Conservation (phyloP, 2,888 invertebrate species). For the Ethmia dodecea region DNA sequence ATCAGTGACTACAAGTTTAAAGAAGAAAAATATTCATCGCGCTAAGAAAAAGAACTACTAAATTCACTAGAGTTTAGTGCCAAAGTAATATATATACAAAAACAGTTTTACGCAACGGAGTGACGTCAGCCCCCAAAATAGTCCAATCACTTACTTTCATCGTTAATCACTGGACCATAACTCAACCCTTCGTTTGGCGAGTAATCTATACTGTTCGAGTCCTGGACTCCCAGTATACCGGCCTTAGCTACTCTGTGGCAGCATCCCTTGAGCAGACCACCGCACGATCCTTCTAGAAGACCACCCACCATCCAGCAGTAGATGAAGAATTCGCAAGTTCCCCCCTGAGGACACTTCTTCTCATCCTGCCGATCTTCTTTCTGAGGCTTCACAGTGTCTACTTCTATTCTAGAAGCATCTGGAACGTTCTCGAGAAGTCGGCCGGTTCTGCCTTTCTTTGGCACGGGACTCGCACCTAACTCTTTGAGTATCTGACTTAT, state of each 20-base stretch:
- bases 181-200: slow-evolving; percentile 79
- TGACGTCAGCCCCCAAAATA: slow-evolving; percentile 16
- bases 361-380: slow-evolving; percentile 57
- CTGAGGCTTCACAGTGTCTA: slow-evolving; percentile 19
- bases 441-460: slow-evolving; percentile 35
- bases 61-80: background rate
- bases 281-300: slow-evolving; percentile 89
- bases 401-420: slow-evolving; percentile 17
- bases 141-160: slow-evolving; percentile 84
- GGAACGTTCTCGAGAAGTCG: slow-evolving; percentile 24
- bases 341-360: slow-evolving; percentile 82
- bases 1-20: no score
- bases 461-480: slow-evolving; percentile 32
- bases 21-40: no score
- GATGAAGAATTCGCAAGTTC: slow-evolving; percentile 93
- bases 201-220: slow-evolving; percentile 80
- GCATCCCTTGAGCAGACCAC: slow-evolving; percentile 89
- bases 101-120: slow-evolving; percentile 33
- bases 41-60: background rate
- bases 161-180: slow-evolving; percentile 86
- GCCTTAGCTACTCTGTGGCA: slow-evolving; percentile 87
- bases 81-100: slow-evolving; percentile 1
- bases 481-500: slow-evolving; percentile 55
- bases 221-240: slow-evolving; percentile 79
- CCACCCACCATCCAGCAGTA: slow-evolving; percentile 95